Conservation (phyloP, 2,797 vertebrate genomes). For the Lithobates sylvaticus region DNA sequence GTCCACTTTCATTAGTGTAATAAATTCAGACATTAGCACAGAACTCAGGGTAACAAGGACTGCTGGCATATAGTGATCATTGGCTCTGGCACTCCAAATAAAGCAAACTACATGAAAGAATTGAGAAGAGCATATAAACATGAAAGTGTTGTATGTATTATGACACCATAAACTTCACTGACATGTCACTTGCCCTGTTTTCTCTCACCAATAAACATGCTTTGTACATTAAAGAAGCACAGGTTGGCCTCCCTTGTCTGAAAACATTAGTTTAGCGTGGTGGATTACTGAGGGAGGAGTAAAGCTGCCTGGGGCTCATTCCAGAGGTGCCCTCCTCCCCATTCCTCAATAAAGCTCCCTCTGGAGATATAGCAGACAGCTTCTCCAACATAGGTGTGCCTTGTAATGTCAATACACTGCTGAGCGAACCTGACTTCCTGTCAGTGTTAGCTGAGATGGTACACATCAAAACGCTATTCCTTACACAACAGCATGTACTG, state of each 20-base stretch:
- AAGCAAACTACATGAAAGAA: not conserved
- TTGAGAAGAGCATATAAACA: constrained; percentile 26
- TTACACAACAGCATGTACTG: not conserved
- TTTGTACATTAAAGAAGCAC: not conserved
- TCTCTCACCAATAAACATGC: constrained; percentile 19
- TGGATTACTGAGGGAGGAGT: constrained; percentile 58
- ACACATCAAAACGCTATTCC: not conserved
- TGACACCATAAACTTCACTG: not conserved
- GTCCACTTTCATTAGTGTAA: too few relatives aligned
- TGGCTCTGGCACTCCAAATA: too few relatives aligned
- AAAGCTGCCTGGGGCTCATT: constrained; percentile 44
- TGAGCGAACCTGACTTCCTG: constrained; percentile 5
- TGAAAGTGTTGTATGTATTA: constrained; percentile 11
- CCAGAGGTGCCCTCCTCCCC: constrained; percentile 55
- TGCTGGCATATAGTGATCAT: not conserved
- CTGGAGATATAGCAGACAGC: constrained; percentile 26
- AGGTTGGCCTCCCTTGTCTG: not conserved
- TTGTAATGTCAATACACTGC: constrained; percentile 25
- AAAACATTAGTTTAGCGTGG: constrained; percentile 32
- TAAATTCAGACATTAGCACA: not conserved
- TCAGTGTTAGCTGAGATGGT: not conserved
- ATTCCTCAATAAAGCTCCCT: constrained; percentile 38
- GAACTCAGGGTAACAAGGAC: not conserved
- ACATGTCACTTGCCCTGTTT: not conserved
- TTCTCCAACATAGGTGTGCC: constrained; percentile 45